Base-by-base conservation (phyloP, 2,797 vertebrate species). In the Pithecia hirsuta region DNA sequence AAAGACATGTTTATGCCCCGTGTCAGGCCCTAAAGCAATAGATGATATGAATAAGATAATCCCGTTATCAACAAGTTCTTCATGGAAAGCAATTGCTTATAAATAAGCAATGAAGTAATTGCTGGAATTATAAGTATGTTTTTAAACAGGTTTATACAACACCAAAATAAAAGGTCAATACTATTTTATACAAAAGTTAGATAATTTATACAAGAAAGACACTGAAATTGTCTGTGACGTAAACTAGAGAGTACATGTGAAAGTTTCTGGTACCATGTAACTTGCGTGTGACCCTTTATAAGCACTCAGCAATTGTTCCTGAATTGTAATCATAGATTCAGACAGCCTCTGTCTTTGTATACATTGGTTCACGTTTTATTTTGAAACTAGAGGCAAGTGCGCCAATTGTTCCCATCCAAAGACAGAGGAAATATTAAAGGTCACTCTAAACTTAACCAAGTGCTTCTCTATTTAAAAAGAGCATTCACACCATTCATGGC, bases 111-210 rank as follows among this genome's bases (percentile, higher is more conserved):
- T 81, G 81, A 83, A 75, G 39, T 17, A 87, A 36, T 41, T 74
- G n/a, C 61, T 74, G 19, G 95, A 97, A 75, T 39, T 91, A 30
- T 7, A 92, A 74, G 3, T 24, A 33, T 44, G 33, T 75, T 14
- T 28, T 92, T 91, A 80, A 92, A 48, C n/a, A 93, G 26, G 52
- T 39, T 89, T 24, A 74, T 26, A 50, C 9, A 72, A 22, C 14
- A 78, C 4, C 67, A 87, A 92, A 95, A 75, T 52, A 55, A 80
- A 97, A 96, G 36, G 10, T 84, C 12, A 92, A 13, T 80, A 83
- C 2, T 55, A 33, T 76, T 48, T 81, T 88, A 33, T 50, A 26
- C 57, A 33, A 83, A 83, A 80, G 7, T 44, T 36, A 19, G 41
- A 57, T 50, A 64, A 67, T 78, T 93, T 57, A 78, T 39, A 91